Conservation (phyloP, 1,140 invertebrate genomes). For the Cepaea nemoralis region DNA sequence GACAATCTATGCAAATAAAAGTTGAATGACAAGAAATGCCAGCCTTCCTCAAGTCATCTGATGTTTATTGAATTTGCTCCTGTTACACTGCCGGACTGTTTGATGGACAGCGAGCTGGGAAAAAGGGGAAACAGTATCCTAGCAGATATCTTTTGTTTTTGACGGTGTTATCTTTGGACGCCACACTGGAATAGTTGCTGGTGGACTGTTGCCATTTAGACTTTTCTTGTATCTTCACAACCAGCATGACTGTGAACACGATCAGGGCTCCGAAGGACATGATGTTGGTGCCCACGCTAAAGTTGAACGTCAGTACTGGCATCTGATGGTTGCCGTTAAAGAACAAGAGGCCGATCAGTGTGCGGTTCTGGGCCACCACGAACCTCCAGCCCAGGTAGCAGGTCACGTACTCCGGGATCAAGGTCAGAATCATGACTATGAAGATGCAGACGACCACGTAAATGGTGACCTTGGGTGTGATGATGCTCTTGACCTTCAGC, state of each 20-base stretch:
- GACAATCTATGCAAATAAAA: too few relatives aligned
- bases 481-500: constrained; percentile 81
- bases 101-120: too few relatives aligned
- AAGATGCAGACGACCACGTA: constrained; percentile 77
- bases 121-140: too few relatives aligned
- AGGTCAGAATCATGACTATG: background rate
- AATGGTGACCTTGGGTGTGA: constrained; percentile 87
- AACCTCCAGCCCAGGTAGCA: background rate
- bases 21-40: too few relatives aligned
- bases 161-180: too few relatives aligned
- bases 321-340: background rate
- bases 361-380: background rate
- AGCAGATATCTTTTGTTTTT: too few relatives aligned
- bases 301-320: background rate
- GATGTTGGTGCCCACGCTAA: background rate
- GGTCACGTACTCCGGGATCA: background rate
- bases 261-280: background rate
- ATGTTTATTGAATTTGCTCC: too few relatives aligned
- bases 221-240: background rate
- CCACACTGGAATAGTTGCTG: too few relatives aligned
- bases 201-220: constrained; percentile 16
- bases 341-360: background rate
- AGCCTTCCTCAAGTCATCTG: too few relatives aligned
- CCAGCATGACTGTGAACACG: background rate
- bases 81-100: too few relatives aligned